Evolutionary conservation across 1,140 invertebrate species (phyloP).

Genomic region (Pygmarrhopalites habei): DNA sequence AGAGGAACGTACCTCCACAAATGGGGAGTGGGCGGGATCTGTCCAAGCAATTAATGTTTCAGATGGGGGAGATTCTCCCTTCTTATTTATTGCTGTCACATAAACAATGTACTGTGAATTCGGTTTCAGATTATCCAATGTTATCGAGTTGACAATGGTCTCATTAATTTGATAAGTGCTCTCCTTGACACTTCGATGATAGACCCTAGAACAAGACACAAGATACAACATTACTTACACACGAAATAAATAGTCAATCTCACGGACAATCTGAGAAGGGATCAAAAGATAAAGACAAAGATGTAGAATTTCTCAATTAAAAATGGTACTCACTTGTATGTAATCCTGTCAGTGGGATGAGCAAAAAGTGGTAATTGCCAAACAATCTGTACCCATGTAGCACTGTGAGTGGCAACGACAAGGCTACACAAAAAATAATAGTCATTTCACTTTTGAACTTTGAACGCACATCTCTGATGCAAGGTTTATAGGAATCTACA

Average conservation of each 20-base stretch:
- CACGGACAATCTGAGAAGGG: no score
- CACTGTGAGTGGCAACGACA: slow-evolving; percentile 64
- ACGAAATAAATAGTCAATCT: no score
- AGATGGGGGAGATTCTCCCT: slow-evolving; percentile 61
- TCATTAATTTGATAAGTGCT: slow-evolving; percentile 54
- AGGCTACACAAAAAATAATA: no score
- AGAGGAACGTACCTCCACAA: slow-evolving; percentile 59
- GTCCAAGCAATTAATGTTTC: slow-evolving; percentile 77
- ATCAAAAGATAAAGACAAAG: no score
- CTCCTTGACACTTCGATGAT: slow-evolving; percentile 56
- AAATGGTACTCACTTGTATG: slow-evolving; percentile 56
- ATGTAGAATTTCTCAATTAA: no score
- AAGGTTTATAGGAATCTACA: no score
- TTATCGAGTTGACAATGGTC: slow-evolving; percentile 60
- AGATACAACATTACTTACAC: no score
- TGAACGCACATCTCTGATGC: no score
- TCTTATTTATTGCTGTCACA: slow-evolving; percentile 57
- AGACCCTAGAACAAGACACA: slow-evolving; percentile 49
- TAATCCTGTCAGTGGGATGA: slow-evolving; percentile 63
- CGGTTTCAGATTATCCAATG: slow-evolving; percentile 58
- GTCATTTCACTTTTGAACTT: no score
- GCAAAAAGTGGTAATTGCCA: slow-evolving; percentile 75
- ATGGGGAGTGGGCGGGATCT: slow-evolving; percentile 73
- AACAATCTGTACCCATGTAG: slow-evolving; percentile 64
- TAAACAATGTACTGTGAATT: slow-evolving; percentile 71